These are phyloP conservation scores for Drosophila santomea DNA, from an alignment of 1,140 invertebrate genomes.

Conservation along the genomic window DNA sequence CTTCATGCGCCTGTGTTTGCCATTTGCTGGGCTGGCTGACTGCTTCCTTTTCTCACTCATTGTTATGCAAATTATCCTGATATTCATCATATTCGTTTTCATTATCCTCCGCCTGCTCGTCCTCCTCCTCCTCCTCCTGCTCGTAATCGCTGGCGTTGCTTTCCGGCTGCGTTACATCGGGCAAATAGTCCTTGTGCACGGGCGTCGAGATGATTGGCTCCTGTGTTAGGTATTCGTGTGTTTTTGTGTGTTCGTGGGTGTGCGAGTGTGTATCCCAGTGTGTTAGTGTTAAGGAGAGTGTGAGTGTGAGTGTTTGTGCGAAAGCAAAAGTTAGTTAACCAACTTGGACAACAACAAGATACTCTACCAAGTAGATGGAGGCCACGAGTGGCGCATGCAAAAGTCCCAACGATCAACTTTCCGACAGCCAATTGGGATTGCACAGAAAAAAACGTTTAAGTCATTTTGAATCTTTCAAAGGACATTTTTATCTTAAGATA, in stretches of 20 bases:
- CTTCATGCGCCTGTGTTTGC: slow-evolving; percentile 47
- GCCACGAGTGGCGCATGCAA: slow-evolving; percentile 50
- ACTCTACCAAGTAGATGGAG: slow-evolving; percentile 37
- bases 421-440: slow-evolving; percentile 42
- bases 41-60: slow-evolving; percentile 75
- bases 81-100: slow-evolving; percentile 85
- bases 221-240: slow-evolving; percentile 48
- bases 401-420: slow-evolving; percentile 49
- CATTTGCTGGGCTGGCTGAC: slow-evolving; percentile 34
- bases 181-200: slow-evolving; percentile 84
- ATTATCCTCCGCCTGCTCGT: slow-evolving; percentile 79
- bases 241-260: slow-evolving; percentile 17
- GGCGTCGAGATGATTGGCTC: slow-evolving; percentile 84
- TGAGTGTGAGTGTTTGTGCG: slow-evolving; percentile 61
- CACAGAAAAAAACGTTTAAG: slow-evolving; percentile 22
- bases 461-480: not conserved
- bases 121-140: slow-evolving; percentile 84
- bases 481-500: not conserved
- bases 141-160: slow-evolving; percentile 84
- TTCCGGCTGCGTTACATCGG: slow-evolving; percentile 83
- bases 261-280: slow-evolving; percentile 50
- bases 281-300: slow-evolving; percentile 25
- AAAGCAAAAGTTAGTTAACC: slow-evolving; percentile 81
- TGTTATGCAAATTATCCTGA: slow-evolving; percentile 85
- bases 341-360: slow-evolving; percentile 67